phyloP scores from a whole-genome alignment of 2,113 vertebrate species.

The Corynorhinus townsendii region DNA sequence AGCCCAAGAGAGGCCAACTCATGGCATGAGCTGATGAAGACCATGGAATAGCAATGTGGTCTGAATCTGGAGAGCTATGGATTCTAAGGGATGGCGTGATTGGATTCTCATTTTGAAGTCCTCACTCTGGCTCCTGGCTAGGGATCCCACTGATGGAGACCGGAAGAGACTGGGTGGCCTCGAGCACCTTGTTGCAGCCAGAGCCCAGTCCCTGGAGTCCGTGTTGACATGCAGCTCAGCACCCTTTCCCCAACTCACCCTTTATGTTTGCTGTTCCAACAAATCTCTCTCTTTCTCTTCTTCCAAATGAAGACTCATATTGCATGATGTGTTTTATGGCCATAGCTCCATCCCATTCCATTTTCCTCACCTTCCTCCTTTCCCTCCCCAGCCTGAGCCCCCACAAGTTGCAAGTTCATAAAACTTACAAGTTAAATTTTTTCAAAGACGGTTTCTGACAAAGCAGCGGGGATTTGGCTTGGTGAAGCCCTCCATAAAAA shows the following conservation, averaged over 20 bases:
- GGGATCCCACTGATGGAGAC: not conserved
- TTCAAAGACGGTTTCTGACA: constrained; percentile 77
- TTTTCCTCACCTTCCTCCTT: constrained; percentile 43
- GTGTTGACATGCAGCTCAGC: not conserved
- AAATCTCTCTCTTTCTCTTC: not conserved
- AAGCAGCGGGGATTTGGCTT: constrained; percentile 79
- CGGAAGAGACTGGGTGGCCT: not conserved
- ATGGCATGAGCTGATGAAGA: not conserved
- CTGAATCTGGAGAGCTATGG: not conserved
- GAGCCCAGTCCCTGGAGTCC: not conserved
- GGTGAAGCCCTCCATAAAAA: constrained; percentile 80
- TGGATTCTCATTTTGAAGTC: not conserved
- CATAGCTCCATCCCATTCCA: not conserved
- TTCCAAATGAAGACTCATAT: not conserved
- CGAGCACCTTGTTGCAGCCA: not conserved
- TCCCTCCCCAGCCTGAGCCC: not conserved
- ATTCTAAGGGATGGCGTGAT: not conserved
- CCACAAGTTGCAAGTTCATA: constrained; percentile 37
- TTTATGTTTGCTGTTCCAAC: not conserved
- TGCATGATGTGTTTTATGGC: not conserved
- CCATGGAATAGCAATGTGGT: too few species aligned
- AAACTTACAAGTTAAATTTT: constrained; percentile 73
- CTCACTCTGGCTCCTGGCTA: not conserved
- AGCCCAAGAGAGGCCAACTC: not conserved
- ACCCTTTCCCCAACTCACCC: not conserved